A percentile compares a stretch with the other conserved stretches of the same genome.
phyloP scores from a whole-genome alignment of 2,113 vertebrate genomes.

The Cheirogaleus medius region DNA sequence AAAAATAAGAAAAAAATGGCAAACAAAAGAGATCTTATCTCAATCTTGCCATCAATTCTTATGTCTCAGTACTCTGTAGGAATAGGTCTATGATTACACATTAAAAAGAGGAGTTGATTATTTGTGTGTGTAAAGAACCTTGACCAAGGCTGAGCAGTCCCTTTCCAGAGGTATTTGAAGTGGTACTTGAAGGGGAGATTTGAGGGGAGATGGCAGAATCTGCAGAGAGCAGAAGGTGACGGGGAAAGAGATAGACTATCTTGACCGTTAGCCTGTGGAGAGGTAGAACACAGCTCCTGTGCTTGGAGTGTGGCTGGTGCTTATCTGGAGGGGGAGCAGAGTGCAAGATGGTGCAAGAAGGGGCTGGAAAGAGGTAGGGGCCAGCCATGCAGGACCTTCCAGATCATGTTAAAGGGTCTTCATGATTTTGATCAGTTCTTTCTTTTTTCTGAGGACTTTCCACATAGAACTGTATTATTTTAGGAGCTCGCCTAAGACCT shows the following conservation, averaged over 20 bases:
- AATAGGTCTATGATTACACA: neutral
- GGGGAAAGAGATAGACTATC: neutral
- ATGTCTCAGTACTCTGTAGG: neutral
- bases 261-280: neutral
- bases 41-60: neutral
- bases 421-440: neutral
- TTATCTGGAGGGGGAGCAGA: neutral
- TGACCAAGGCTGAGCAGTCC: neutral
- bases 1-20: no score
- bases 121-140: neutral
- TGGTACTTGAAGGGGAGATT: neutral
- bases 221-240: neutral
- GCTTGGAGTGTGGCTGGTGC: neutral
- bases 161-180: neutral
- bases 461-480: neutral
- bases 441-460: neutral
- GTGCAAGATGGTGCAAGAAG: neutral
- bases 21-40: neutral
- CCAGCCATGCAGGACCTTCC: neutral
- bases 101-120: neutral
- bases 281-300: neutral
- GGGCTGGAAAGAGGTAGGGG: neutral
- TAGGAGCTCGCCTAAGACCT: neutral
- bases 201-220: neutral
- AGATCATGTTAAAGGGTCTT: neutral